Evolutionary conservation across 2,888 invertebrate genomes (phyloP), one percentile per base, ranked within the genome.

Genomic region (Acanthosoma haemorrhoidale): DNA sequence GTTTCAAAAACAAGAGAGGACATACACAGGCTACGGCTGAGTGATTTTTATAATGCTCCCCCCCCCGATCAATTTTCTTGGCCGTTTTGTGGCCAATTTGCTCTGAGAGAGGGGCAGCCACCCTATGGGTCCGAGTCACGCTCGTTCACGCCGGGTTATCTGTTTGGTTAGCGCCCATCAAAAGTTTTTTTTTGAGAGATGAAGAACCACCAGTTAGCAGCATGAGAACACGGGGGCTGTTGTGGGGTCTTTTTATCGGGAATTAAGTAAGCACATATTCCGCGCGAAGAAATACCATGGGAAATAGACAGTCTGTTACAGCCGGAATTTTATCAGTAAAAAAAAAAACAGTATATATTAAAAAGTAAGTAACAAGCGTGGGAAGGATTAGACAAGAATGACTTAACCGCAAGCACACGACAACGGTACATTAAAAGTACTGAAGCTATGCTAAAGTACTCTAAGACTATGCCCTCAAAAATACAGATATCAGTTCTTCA

Each of bases 51-150:
- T 43, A 43, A 43, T 43, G 6, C 11, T 25, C 43, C n/a, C n/a
- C n/a, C n/a, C n/a, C n/a, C n/a, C n/a, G n/a, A 13, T 18, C 43
- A 21, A 4, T 43, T 43, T 43, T 43, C 21, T 18, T 43, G 21
- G 21, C 43, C 43, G 25, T 43, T 43, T n/a, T n/a, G n/a, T 43
- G 43, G 43, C 43, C 43, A 43, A 43, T 43, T 43, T 43, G 43
- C 43, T n/a, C n/a, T 5, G 8, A 43, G n/a, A n/a, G n/a, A 21
- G 43, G 43, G 25, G 25, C 43, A 43, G n/a, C n/a, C n/a, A n/a
- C n/a, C n/a, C n/a, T n/a, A n/a, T n/a, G n/a, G 18, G 43, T 43
- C 13, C 43, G 43, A 21, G 43, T 43, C 43, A 43, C 43, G 43
- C 3, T 25, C 21, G 25, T 11, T 43, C 25, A 43, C 43, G 43